Percentiles rank a stretch among this genome's conserved stretches.
phyloP scores from a whole-genome alignment of 2,113 vertebrate genomes.

The Tragelaphus strepsiceros region DNA sequence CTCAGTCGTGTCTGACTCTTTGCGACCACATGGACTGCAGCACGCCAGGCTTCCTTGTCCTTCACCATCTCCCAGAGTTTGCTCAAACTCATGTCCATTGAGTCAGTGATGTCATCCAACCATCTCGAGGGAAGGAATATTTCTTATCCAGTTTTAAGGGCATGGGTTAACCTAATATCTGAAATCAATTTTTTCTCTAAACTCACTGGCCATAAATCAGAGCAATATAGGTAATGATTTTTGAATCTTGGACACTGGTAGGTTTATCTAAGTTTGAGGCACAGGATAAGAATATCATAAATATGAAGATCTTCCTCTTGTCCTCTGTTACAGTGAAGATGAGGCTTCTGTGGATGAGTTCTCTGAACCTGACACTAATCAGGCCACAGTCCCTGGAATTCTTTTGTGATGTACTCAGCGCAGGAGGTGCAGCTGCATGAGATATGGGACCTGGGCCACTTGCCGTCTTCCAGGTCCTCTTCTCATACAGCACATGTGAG shows the following conservation, averaged over 20 bases:
- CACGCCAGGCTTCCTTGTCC: neutral
- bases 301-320: neutral
- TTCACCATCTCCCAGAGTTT: neutral
- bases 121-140: neutral
- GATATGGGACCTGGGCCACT: neutral
- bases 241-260: neutral
- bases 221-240: neutral
- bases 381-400: neutral
- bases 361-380: neutral
- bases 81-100: neutral
- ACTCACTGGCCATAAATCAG: neutral
- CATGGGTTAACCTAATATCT: neutral
- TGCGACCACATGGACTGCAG: neutral
- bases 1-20: neutral
- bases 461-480: neutral
- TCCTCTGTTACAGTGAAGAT: neutral
- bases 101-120: neutral
- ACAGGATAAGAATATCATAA: neutral
- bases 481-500: neutral
- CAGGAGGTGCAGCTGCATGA: neutral
- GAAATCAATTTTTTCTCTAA: neutral
- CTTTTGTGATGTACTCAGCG: neutral
- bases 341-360: neutral
- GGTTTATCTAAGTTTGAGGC: neutral
- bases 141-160: neutral